These are phyloP conservation scores for Psophia crepitans DNA, from an alignment of 2,113 vertebrate genomes.

Conservation along the genomic window DNA sequence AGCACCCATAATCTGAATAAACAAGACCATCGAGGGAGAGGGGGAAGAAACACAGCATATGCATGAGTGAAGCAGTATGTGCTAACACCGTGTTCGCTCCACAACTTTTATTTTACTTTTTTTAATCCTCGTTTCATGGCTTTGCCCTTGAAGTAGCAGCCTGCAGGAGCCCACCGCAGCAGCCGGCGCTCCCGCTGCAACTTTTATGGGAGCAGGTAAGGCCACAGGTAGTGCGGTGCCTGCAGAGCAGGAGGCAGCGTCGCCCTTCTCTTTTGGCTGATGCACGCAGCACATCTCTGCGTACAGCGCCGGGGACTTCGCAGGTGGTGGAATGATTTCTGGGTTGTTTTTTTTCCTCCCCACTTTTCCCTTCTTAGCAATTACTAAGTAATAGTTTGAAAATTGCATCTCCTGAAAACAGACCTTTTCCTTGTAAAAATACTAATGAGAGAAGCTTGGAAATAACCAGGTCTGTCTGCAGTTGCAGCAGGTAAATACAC, in stretches of 20 bases:
- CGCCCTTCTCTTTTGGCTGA: not conserved
- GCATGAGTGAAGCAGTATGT: not conserved
- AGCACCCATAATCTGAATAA: not conserved
- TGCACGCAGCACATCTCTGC: not conserved
- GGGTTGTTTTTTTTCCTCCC: not conserved
- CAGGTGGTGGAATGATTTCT: not conserved
- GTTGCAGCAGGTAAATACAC: not conserved
- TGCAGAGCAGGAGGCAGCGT: not conserved
- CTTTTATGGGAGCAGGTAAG: not conserved
- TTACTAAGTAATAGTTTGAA: not conserved
- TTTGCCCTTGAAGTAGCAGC: not conserved
- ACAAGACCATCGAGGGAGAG: not conserved
- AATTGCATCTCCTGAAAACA: not conserved
- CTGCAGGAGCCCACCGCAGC: accelerated
- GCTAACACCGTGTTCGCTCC: not conserved
- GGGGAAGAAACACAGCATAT: not conserved
- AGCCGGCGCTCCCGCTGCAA: not conserved
- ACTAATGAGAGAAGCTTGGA: not conserved
- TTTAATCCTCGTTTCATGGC: not conserved
- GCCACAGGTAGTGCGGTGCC: not conserved
- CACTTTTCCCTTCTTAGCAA: not conserved
- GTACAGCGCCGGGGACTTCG: not conserved
- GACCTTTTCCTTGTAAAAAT: not conserved
- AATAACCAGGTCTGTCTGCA: not conserved
- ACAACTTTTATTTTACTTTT: not conserved